These are phyloP conservation scores for Tachypleus tridentatus DNA, from an alignment of 1,140 invertebrate genomes.

Conservation along the genomic window DNA sequence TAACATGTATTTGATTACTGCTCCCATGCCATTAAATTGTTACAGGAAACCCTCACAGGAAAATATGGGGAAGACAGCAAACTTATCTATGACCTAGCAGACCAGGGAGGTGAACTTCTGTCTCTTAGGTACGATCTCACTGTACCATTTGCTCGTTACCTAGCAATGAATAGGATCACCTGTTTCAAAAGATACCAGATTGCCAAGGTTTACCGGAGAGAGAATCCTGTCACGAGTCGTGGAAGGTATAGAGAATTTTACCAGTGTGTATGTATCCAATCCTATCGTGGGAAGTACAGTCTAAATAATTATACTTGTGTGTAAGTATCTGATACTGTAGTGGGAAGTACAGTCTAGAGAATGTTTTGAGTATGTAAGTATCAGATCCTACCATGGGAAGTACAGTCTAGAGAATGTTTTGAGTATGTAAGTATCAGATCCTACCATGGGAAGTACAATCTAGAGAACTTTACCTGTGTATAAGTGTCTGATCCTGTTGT, in stretches of 20 bases:
- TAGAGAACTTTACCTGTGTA: no score
- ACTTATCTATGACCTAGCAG: slow-evolving; percentile 94
- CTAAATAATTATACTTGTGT: no score
- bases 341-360: no score
- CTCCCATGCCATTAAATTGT: slow-evolving; percentile 7
- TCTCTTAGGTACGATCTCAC: slow-evolving; percentile 79
- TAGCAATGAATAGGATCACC: slow-evolving; percentile 95
- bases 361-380: no score
- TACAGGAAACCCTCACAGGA: slow-evolving; percentile 88
- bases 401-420: no score
- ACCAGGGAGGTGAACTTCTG: slow-evolving; percentile 94
- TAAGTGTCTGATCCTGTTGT: no score
- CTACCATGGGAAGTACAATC: no score
- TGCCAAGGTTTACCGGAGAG: slow-evolving; percentile 91
- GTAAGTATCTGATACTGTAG: no score
- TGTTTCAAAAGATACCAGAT: slow-evolving; percentile 91
- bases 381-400: no score
- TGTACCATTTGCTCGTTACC: slow-evolving; percentile 91
- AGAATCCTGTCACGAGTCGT: slow-evolving; percentile 92
- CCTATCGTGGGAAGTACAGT: not conserved
- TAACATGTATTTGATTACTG: no score
- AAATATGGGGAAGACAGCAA: slow-evolving; percentile 99
- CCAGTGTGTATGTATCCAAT: slow-evolving; percentile 80
- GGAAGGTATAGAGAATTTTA: slow-evolving; percentile 97
- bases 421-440: no score